Percentiles rank a stretch among this genome's conserved stretches.
These are phyloP conservation scores for Lasiommata megera DNA, from an alignment of 2,888 invertebrate genomes.

Conservation along the genomic window DNA sequence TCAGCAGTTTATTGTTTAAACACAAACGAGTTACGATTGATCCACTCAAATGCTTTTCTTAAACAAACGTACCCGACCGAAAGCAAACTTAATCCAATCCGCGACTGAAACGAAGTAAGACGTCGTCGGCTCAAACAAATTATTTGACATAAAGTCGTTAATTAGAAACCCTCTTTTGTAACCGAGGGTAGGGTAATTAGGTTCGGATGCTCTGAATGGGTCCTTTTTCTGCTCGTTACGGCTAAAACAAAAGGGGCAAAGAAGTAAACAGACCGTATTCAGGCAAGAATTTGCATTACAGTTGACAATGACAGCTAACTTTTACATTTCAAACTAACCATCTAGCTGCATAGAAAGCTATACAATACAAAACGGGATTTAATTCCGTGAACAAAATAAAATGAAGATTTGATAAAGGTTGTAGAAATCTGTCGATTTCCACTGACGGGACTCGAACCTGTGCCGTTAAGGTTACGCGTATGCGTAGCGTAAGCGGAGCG, in stretches of 20 bases:
- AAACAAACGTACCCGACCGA: conserved; percentile 60
- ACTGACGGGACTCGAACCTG: no score
- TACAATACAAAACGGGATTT: conserved; percentile 1
- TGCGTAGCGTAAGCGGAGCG: no score
- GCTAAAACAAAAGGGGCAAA: conserved; percentile 73
- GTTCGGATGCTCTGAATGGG: conserved; percentile 78
- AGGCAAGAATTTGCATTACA: conserved; percentile 67
- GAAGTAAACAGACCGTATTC: conserved; percentile 76
- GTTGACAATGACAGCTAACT: conserved; percentile 54
- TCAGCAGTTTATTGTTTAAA: conserved; percentile 11
- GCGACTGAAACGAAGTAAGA: conserved; percentile 66
- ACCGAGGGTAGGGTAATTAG: conserved; percentile 74
- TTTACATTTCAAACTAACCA: conserved; percentile 30
- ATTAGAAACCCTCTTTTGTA: conserved; percentile 79
- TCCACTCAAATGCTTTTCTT: conserved; percentile 51
- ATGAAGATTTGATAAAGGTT: no score
- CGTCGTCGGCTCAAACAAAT: conserved; percentile 74
- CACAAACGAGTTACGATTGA: conserved; percentile 44
- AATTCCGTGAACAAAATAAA: not conserved
- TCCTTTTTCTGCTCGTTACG: conserved; percentile 80
- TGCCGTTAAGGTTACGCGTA: no score
- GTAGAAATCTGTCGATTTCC: no score
- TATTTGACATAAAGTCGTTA: conserved; percentile 82
- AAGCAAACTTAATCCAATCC: conserved; percentile 75
- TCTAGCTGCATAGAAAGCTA: conserved; percentile 4